Percentiles rank a stretch among this genome's conserved stretches.
Conservation (phyloP, 2,113 vertebrate genomes). For the Struthio camelus region DNA sequence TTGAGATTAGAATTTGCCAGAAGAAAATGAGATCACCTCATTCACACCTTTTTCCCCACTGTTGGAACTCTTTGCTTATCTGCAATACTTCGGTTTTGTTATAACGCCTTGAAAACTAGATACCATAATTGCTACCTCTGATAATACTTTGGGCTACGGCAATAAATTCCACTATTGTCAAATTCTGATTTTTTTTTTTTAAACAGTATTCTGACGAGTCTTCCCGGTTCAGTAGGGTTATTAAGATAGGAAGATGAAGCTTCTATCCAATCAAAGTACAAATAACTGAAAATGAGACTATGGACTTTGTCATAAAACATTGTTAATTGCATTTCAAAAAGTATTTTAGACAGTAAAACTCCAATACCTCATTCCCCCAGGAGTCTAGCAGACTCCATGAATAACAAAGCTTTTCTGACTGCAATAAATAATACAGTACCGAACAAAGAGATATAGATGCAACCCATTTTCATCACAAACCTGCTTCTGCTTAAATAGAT, state of each 20-base stretch:
- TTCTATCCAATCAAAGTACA: background rate
- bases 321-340: conserved; percentile 13
- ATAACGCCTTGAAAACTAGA: background rate
- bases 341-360: background rate
- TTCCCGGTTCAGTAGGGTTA: background rate
- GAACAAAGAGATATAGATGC: background rate
- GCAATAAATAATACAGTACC: conserved; percentile 4
- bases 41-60: background rate
- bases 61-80: background rate
- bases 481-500: conserved; percentile 12
- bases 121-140: background rate
- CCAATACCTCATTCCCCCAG: background rate
- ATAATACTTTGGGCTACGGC: background rate
- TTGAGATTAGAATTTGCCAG: background rate
- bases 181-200: background rate
- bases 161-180: background rate
- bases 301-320: conserved; percentile 1
- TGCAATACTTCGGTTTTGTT: background rate
- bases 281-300: background rate
- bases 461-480: conserved; percentile 22
- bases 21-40: background rate
- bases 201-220: background rate
- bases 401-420: conserved; percentile 39
- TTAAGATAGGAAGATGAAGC: background rate
- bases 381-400: background rate